These are phyloP conservation scores for Oreochromis grahami DNA, from an alignment of 2,797 vertebrate species.

Conservation along the genomic window DNA sequence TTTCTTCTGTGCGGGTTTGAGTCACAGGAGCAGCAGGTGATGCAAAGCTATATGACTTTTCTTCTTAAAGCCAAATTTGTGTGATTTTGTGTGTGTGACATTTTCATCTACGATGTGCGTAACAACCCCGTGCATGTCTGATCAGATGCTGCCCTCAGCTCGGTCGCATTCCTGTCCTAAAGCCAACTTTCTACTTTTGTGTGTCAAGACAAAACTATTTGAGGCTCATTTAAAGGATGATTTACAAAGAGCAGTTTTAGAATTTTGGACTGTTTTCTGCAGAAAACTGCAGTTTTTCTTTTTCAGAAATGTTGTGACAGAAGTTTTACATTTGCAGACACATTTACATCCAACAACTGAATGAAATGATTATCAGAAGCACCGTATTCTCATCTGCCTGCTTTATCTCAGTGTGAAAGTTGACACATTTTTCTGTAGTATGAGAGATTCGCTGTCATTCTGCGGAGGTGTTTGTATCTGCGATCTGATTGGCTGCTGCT, in stretches of 20 bases:
- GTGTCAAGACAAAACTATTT: too few relatives aligned
- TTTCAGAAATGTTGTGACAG: rapidly evolving
- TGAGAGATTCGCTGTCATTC: not conserved
- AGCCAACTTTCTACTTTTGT: not conserved
- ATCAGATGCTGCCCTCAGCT: not conserved
- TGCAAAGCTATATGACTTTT: not conserved
- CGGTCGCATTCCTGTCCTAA: rapidly evolving
- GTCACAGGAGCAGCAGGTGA: rapidly evolving
- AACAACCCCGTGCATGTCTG: rapidly evolving
- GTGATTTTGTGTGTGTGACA: not conserved
- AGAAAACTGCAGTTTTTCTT: rapidly evolving
- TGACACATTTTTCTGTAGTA: not conserved
- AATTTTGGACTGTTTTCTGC: not conserved
- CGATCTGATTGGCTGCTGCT: slow-evolving; percentile 41
- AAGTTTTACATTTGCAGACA: rapidly evolving
- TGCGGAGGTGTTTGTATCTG: not conserved
- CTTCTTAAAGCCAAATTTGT: not conserved
- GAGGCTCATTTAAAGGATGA: rapidly evolving
- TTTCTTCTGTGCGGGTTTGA: not conserved
- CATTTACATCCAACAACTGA: not conserved
- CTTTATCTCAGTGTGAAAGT: not conserved
- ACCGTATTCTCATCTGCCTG: rapidly evolving
- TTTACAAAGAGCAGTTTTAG: rapidly evolving
- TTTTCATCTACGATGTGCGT: not conserved
- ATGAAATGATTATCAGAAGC: not conserved